phyloP scores from a whole-genome alignment of 2,797 vertebrate species.

The Anguilla anguilla region DNA sequence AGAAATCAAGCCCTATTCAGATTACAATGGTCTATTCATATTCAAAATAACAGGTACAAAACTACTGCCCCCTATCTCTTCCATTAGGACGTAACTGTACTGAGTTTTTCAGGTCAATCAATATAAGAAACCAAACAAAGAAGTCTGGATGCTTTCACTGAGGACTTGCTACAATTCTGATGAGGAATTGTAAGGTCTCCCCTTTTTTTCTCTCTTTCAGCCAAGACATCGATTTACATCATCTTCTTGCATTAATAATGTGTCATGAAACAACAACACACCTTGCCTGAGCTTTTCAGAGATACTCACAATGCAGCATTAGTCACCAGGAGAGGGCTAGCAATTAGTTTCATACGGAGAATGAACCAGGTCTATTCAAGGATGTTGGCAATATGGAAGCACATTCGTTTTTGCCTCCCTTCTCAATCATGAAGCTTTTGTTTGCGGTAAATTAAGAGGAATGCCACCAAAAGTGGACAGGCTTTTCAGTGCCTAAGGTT shows the following conservation, averaged over 20 bases:
- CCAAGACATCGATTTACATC: slow-evolving; percentile 39
- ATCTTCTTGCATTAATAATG: slow-evolving; percentile 48
- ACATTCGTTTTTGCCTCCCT: slow-evolving; percentile 16
- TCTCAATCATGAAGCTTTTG: slow-evolving; percentile 49
- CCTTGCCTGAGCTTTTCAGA: slow-evolving; percentile 38
- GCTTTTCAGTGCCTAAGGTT: background rate
- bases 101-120: slow-evolving; percentile 23
- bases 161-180: background rate
- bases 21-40: background rate
- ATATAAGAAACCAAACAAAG: slow-evolving; percentile 8
- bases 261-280: slow-evolving; percentile 40
- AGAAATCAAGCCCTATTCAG: background rate
- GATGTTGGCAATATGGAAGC: slow-evolving; percentile 11
- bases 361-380: slow-evolving; percentile 11
- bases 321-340: slow-evolving; percentile 48
- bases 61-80: background rate
- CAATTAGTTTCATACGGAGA: slow-evolving; percentile 39
- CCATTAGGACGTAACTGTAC: background rate
- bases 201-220: background rate
- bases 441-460: slow-evolving; percentile 52
- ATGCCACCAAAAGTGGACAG: background rate
- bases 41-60: slow-evolving; percentile 8
- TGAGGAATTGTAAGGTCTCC: background rate
- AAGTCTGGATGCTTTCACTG: background rate
- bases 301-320: slow-evolving; percentile 45